Conservation (phyloP, 2,797 vertebrate genomes). For the Platyrinchus mystaceus region DNA sequence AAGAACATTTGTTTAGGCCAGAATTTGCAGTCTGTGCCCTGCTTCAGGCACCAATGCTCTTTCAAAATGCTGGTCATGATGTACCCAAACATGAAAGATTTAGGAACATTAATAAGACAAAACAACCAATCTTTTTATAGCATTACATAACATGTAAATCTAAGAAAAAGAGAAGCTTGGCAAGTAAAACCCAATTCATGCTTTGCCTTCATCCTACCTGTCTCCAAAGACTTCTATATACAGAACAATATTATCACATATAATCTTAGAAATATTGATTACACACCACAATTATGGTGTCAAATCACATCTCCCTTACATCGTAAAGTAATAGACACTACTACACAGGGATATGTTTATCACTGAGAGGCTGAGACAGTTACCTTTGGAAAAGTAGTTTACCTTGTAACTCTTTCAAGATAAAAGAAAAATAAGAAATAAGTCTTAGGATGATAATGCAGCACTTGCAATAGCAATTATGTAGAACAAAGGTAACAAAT, state of each 20-base stretch:
- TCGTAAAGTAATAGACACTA: background rate
- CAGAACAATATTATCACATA: background rate
- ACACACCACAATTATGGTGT: background rate
- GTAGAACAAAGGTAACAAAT: background rate
- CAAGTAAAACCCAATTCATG: background rate
- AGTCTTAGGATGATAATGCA: background rate
- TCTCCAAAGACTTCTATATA: background rate
- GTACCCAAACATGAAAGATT: background rate
- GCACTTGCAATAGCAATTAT: background rate
- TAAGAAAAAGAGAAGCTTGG: background rate
- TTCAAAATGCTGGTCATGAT: background rate
- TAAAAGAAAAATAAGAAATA: background rate
- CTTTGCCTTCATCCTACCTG: background rate
- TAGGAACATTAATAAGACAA: background rate
- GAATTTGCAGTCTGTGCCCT: background rate
- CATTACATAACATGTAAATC: background rate
- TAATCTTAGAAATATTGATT: background rate
- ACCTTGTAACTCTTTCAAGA: background rate
- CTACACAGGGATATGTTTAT: background rate
- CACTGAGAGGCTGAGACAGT: background rate
- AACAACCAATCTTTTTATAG: background rate
- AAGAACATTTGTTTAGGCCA: background rate
- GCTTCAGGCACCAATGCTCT: background rate
- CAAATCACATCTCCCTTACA: background rate
- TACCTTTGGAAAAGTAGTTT: background rate